These are phyloP conservation scores for Acanthosepion esculentum DNA, from an alignment of 2,888 invertebrate genomes.

Conservation along the genomic window DNA sequence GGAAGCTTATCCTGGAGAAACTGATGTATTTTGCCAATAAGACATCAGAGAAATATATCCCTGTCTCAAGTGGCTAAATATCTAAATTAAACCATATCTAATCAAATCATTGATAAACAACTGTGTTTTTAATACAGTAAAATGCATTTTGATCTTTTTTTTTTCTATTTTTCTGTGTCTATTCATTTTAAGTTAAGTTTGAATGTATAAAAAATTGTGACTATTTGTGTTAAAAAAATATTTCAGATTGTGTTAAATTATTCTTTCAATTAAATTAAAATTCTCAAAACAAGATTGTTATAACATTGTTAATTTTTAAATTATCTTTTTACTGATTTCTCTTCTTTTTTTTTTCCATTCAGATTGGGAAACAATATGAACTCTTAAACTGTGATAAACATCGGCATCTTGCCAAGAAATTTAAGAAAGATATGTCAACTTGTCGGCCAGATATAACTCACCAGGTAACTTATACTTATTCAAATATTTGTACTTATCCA, in stretches of 20 bases:
- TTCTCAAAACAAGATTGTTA: too few species aligned
- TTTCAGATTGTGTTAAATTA: too few species aligned
- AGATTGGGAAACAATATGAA: conserved; percentile 92
- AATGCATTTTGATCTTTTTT: too few species aligned
- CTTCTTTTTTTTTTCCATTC: conserved; percentile 72
- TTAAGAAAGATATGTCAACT: conserved; percentile 85
- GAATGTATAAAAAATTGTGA: too few species aligned
- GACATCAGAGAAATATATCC: neutral
- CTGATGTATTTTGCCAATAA: neutral
- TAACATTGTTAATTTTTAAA: neutral
- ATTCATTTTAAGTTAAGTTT: too few species aligned
- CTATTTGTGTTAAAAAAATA: too few species aligned
- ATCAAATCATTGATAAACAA: neutral
- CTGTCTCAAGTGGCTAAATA: neutral
- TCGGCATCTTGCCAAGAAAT: conserved; percentile 86
- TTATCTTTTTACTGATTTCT: neutral
- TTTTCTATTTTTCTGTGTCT: too few species aligned
- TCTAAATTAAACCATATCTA: neutral
- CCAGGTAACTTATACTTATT: conserved; percentile 78
- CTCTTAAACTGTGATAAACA: conserved; percentile 96
- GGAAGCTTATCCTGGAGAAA: neutral
- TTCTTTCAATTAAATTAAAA: too few species aligned
- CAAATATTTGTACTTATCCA: neutral
- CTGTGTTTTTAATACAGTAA: too few species aligned
- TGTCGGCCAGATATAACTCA: conserved; percentile 98